These are phyloP conservation scores for Orthosia gothica DNA, from an alignment of 2,888 invertebrate genomes.

Conservation along the genomic window DNA sequence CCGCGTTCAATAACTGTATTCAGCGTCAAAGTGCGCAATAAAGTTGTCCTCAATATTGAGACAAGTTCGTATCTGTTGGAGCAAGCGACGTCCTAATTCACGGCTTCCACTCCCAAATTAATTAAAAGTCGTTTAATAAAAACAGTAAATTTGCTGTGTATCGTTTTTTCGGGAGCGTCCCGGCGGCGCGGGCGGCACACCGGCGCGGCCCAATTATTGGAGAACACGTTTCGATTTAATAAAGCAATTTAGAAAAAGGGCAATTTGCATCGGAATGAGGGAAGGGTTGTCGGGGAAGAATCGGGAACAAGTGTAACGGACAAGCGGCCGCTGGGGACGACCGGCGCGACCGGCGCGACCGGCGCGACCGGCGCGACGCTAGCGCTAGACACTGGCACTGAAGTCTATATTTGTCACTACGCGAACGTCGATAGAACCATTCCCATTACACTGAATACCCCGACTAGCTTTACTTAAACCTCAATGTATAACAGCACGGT, in stretches of 20 bases:
- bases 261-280: constrained; percentile 87
- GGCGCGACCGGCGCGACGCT: neutral
- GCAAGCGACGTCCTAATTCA: constrained; percentile 66
- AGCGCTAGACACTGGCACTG: neutral
- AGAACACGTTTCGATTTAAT: constrained; percentile 89
- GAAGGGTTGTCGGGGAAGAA: constrained; percentile 77
- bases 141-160: constrained; percentile 75
- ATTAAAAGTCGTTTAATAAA: constrained; percentile 80
- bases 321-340: constrained; percentile 52
- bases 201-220: constrained; percentile 81
- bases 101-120: constrained; percentile 69
- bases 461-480: neutral
- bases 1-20: constrained; percentile 45
- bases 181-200: constrained; percentile 49
- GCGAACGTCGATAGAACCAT: neutral
- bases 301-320: constrained; percentile 56
- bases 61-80: constrained; percentile 52
- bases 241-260: constrained; percentile 89
- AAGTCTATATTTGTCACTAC: neutral
- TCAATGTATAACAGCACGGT: neutral
- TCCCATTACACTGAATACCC: neutral
- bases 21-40: constrained; percentile 52
- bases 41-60: constrained; percentile 52
- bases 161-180: constrained; percentile 67
- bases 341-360: neutral